phyloP scores from a whole-genome alignment of 1,140 invertebrate species.

The Musca domestica region DNA sequence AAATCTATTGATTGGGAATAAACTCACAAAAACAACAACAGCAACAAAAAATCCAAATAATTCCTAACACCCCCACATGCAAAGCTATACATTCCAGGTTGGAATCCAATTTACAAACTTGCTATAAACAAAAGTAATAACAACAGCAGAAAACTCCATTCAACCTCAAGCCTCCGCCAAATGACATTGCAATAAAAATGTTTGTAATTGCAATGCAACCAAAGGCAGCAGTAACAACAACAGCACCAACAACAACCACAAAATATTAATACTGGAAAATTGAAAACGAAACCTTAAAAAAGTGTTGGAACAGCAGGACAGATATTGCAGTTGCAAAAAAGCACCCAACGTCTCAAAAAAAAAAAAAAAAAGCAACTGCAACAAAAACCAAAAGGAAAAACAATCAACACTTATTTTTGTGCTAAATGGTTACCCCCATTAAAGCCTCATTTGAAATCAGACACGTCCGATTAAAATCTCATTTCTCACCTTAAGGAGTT shows the following conservation, averaged over 20 bases:
- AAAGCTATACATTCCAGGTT: no score
- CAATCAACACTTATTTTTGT: background rate
- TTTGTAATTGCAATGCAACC: slow-evolving; percentile 13
- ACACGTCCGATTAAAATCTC: slow-evolving; percentile 55
- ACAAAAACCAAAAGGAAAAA: slow-evolving; percentile 10
- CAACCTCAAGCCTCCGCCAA: background rate
- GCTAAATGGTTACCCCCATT: slow-evolving; percentile 46
- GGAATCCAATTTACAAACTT: no score
- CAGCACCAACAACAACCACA: background rate
- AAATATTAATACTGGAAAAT: slow-evolving; percentile 16
- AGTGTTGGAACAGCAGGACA: background rate
- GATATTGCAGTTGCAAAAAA: background rate
- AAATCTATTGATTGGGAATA: no score
- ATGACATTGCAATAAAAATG: slow-evolving; percentile 18
- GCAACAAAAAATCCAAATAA: no score
- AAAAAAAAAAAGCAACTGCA: background rate
- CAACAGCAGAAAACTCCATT: no score
- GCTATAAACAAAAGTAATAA: no score
- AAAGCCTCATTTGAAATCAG: slow-evolving; percentile 55
- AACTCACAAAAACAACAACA: no score
- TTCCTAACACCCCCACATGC: no score
- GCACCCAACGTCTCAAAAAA: no score
- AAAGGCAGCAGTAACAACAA: no score
- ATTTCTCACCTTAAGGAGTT: slow-evolving; percentile 52
- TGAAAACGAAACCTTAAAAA: background rate